Base-by-base conservation (phyloP, 2,888 invertebrate genomes). In the Ichneumoninae sp. region DNA sequence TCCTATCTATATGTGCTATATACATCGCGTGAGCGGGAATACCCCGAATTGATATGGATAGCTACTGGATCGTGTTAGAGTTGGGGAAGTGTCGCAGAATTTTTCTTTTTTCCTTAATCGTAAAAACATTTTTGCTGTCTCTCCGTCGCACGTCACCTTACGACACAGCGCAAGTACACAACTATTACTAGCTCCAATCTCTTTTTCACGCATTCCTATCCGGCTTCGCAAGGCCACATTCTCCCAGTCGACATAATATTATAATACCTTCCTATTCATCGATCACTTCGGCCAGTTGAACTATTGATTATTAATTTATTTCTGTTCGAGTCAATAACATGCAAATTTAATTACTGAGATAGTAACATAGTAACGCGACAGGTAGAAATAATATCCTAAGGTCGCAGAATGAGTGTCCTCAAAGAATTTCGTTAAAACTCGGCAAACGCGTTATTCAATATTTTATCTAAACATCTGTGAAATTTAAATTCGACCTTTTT, bases 151-250 rank as follows among this genome's bases (percentile, higher is more conserved):
- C 70, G 65, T 80, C 50, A 47, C 16, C 47, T 83, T 75, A 75
- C 79, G 75, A 79, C 62, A 83, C 65, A 8, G 44, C 44, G 40
- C 36, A 71, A 66, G 22, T 68, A 26, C 33, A 30, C 68, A 57
- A 13, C 47, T 62, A 47, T 36, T 54, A 65, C 52, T 44, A 70
- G 54, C 62, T 70, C 62, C 75, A 83, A 66, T 76, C 66, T 71
- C 66, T 76, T 76, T 83, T 83, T 83, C 71, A 83, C 65, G 75
- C 83, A 80, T 83, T 83, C 83, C 74, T 74, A 26, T 47, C 69
- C 75, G 74, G 65, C 52, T 44, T 79, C 44, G 44, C 83, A 79
- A 83, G 83, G 83, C 78, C 79, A 62, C 70, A 70, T 79, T 70
- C 74, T 69, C 70, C 52, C 44, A 44, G 57, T 83, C 79, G 79